Base-by-base conservation (phyloP, 2,113 vertebrate genomes). In the Otocyon megalotis region DNA sequence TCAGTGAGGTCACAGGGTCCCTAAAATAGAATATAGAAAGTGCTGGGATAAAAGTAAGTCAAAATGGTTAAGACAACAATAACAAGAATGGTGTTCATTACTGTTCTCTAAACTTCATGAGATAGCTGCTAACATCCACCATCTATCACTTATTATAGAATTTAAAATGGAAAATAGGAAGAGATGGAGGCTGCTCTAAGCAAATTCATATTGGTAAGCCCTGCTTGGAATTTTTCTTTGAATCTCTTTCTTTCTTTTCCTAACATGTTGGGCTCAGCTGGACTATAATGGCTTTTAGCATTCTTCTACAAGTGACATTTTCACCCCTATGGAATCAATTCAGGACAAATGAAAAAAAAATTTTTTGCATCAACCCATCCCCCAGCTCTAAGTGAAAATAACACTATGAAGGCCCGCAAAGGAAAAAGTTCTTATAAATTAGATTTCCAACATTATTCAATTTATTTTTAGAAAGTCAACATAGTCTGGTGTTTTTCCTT, bases 371-470 rank as follows among this genome's bases (percentile, higher is more conserved):
- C 12, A 91, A 14, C 43, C 20, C 26, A 11, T 74, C n/a, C n/a
- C 12, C 35, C 2, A 82, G 85, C 13, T 26, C 17, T 88, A 62
- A 83, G 2, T 53, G 3, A 48, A 93, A 97, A 69, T 50, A 80
- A 30, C 58, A 67, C 54, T 90, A 24, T 62, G 93, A 96, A 67
- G 37, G 0, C 14, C 16, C 22, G 60, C 0, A 7, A 28, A 32
- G 17, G 54, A 63, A 14, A 74, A 50, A 13, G 0, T 72, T 97
- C 32, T 82, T 90, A 79, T 37, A 86, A 93, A 94, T 90, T 86
- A 87, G 13, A 74, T 97, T 86, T 86, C 15, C 19, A n/a, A 65
- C 5, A 86, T 60, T 72, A 94, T 72, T 94, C 43, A 83, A 58
- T 50, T 77, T 53, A 58, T 58, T 82, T 96, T 54, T 84, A 88